Base-by-base conservation (phyloP, 2,888 invertebrate species). In the Hirtodrosophila confusa region DNA sequence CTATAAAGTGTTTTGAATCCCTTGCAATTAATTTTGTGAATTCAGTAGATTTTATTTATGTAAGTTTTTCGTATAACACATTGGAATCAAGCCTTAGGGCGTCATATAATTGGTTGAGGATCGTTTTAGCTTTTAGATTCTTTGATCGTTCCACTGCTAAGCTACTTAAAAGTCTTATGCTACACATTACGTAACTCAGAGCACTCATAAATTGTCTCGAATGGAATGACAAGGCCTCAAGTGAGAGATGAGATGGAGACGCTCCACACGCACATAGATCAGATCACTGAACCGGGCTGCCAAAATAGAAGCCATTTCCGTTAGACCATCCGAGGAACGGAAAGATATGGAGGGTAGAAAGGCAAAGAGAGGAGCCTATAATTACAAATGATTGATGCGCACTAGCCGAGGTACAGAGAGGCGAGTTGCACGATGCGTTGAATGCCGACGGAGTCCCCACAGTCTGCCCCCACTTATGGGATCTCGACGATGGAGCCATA, bases 321-420 rank as follows among this genome's bases (percentile, higher is more conserved):
- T 82, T 82, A 47, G 39, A 12, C n/a, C 39, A 40, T 33, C 39
- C 41, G 11, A 10, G 40, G 23, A 54, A 53, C 50, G 44, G 23
- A 31, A 53, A 43, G 50, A 45, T 57, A 36, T 12, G 50, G 45
- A 68, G 27, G 3, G 9, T 5, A 44, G 6, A 31, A 35, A 12
- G 8, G 48, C n/a, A 47, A 56, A 35, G 43, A 69, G 50, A 41
- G 56, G 23, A 73, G 74, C 49, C 50, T 69, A 61, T 78, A 86
- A 82, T 82, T 83, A 80, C 77, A 80, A 64, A 80, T 82, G 82
- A 82, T 82, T 82, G 82, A 82, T 82, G 83, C 73, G 35, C 65
- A 69, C 75, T 61, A 45, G 53, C 17, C 53, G 39, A 60, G 31
- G 7, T 7, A 4, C 35, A 58, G 51, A 43, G 33, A 10, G 29